Base-by-base conservation (phyloP, 2,113 vertebrate species). In the Eclectus roratus region DNA sequence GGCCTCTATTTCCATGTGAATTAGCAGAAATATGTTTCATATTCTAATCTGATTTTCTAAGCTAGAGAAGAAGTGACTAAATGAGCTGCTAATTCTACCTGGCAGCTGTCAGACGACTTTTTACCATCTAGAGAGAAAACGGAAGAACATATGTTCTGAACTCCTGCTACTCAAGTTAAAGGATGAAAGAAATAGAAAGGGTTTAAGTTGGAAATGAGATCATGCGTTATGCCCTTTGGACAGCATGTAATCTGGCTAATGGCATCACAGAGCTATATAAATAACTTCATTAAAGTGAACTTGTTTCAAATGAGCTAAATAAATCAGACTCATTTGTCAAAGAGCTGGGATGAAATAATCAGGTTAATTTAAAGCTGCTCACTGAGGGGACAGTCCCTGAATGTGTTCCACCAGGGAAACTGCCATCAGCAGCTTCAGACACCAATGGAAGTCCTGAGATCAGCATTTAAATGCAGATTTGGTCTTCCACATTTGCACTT, bases 211-310 rank as follows among this genome's bases (percentile, higher is more conserved):
- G 93, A 97, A 97, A 70, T 23, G 91, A 17, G 64, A 89, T 96
- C 85, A 88, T 89, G 46, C 55, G 72, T 96, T 93, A 80, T 80
- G 81, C 71, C 91, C 76, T 96, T 89, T 24, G 89, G 96, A 92
- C 87, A 91, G 83, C 70, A 11, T 80, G 92, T 96, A 94, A 95
- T 94, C 91, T 93, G 92, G 91, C 92, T 96, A 97, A 94, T 95
- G 83, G 94, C 85, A 94, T 92, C 91, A 85, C 33, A 2, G 78
- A 93, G 93, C 85, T 92, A 92, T 94, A 95, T 96, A 95, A 96
- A 95, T 96, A 94, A 94, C 86, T 95, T 96, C 91, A 94, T 96
- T 96, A 94, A 96, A 96, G 93, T 92, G 92, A 96, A 95, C 94
- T 95, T 94, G 77, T 94, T 96, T 96, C 44, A 92, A 91, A 89